Evolutionary conservation across 1,140 invertebrate species (phyloP).

Genomic region (Rhagoletis pomonella): DNA sequence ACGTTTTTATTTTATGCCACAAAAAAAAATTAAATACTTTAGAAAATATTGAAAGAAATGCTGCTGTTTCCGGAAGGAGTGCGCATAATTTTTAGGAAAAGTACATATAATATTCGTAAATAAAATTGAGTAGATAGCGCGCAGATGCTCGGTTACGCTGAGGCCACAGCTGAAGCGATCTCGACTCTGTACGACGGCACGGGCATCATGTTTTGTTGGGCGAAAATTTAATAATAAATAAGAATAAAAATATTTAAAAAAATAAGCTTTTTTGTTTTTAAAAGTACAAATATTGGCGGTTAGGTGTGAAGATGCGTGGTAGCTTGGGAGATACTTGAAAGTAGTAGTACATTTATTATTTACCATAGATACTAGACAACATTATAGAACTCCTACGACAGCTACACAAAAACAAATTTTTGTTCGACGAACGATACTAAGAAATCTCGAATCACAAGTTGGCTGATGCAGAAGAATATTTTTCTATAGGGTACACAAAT

Average conservation of each 20-base stretch:
- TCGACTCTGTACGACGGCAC: too few species aligned
- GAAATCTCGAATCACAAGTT: too few species aligned
- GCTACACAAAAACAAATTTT: too few species aligned
- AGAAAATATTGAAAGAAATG: slow-evolving; percentile 26
- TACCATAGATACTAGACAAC: too few species aligned
- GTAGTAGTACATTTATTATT: too few species aligned
- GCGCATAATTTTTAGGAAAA: neutral
- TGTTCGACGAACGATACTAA: too few species aligned
- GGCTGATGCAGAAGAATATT: too few species aligned
- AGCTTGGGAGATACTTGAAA: too few species aligned
- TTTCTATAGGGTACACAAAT: too few species aligned
- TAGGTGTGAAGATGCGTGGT: too few species aligned
- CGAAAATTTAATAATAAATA: slow-evolving; percentile 28
- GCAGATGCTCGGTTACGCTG: neutral
- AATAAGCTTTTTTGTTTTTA: neutral
- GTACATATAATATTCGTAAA: neutral
- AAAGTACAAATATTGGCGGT: too few species aligned
- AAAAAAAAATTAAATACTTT: slow-evolving; percentile 55
- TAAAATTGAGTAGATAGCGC: neutral
- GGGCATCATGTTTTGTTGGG: neutral
- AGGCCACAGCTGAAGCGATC: neutral
- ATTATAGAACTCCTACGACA: too few species aligned
- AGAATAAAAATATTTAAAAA: slow-evolving; percentile 36
- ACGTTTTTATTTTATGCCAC: slow-evolving; percentile 53
- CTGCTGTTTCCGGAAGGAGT: neutral